Conservation (phyloP, 2,888 invertebrate genomes). For the Cepaea hortensis region DNA sequence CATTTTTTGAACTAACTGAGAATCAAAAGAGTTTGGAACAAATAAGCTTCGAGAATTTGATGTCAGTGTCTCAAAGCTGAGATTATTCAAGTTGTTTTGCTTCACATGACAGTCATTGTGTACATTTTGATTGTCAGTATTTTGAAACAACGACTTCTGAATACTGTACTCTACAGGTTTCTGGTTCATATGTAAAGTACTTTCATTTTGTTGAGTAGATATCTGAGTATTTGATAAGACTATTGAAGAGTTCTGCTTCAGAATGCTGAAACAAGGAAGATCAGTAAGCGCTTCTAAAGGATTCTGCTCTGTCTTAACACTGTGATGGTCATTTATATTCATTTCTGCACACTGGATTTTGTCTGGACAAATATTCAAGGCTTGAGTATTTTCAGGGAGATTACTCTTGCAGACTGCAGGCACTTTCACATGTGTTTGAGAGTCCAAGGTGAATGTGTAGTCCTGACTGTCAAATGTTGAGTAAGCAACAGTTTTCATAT, state of each 20-base stretch:
- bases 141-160: background rate
- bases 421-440: slow-evolving; percentile 18
- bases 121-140: background rate
- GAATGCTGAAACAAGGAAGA: slow-evolving; percentile 1
- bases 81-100: slow-evolving; percentile 21
- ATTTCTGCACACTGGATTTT: background rate
- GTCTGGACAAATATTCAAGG: background rate
- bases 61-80: background rate
- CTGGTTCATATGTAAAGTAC: background rate
- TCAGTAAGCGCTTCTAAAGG: background rate
- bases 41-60: background rate
- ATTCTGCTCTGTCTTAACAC: background rate
- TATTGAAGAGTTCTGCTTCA: background rate
- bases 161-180: background rate
- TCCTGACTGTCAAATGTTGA: background rate
- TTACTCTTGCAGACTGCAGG: background rate
- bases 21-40: background rate
- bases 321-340: background rate
- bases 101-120: background rate
- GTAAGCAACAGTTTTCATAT: background rate
- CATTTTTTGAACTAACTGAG: background rate
- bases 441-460: background rate
- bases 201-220: background rate
- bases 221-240: background rate
- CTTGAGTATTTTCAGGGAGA: background rate